Percentiles rank a stretch among this genome's conserved stretches.
Conservation (phyloP, 2,888 invertebrate genomes). For the Eupithecia centaureata region DNA sequence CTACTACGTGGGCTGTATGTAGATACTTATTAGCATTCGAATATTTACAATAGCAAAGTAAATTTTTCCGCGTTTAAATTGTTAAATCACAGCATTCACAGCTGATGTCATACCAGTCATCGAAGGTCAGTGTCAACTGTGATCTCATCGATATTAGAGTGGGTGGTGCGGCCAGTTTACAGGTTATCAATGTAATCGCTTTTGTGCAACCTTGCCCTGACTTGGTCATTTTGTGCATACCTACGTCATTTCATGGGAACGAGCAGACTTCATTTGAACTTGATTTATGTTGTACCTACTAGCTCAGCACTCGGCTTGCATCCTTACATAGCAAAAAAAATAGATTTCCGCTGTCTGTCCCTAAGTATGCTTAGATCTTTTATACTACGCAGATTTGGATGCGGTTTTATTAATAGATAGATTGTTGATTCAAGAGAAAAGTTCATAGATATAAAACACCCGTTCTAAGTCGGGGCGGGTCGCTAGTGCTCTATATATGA, state of each 20-base stretch:
- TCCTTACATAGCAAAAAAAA: too few species aligned
- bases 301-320: too few species aligned
- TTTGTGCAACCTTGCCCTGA: conserved; percentile 48
- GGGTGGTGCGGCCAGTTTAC: conserved; percentile 47
- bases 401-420: too few species aligned
- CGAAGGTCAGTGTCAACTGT: conserved; percentile 77
- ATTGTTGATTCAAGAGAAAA: too few species aligned
- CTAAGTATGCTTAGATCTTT: too few species aligned
- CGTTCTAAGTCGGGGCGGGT: too few species aligned
- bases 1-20: neutral
- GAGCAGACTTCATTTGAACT: neutral
- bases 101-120: conserved; percentile 73
- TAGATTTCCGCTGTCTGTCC: too few species aligned
- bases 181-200: conserved; percentile 61
- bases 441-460: too few species aligned
- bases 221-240: conserved; percentile 24
- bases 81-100: conserved; percentile 49
- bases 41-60: conserved; percentile 40
- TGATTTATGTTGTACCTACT: too few species aligned
- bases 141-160: conserved; percentile 73
- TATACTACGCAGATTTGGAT: too few species aligned
- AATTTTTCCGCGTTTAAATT: conserved; percentile 55
- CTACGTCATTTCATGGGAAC: conserved; percentile 39
- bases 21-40: neutral
- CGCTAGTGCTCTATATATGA: too few species aligned